Evolutionary conservation across 2,888 invertebrate species (phyloP).

Genomic region (Stegana nigrithorax): DNA sequence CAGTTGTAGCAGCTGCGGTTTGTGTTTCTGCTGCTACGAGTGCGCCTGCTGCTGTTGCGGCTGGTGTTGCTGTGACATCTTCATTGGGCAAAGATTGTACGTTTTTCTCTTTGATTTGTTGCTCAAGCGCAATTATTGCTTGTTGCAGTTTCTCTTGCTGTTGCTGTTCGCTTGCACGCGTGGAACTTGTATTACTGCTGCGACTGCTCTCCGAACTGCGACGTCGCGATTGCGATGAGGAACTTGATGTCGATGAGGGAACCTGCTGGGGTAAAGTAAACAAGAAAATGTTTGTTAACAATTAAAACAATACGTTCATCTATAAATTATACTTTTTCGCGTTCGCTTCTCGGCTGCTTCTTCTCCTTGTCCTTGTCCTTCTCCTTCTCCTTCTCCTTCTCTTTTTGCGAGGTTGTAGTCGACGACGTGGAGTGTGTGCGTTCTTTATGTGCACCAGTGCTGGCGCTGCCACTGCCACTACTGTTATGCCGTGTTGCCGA

Average conservation of each 20-base stretch:
- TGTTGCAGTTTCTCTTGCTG: conserved; percentile 28
- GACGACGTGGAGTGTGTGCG: conserved; percentile 35
- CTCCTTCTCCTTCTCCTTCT: conserved; percentile 55
- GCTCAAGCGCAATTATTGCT: conserved; percentile 27
- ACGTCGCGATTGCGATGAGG: conserved; percentile 53
- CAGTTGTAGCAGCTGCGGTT: not conserved
- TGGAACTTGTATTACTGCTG: conserved; percentile 51
- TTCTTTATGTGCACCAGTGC: conserved; percentile 42
- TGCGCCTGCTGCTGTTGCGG: not conserved
- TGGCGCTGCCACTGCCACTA: no score
- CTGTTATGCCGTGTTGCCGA: conserved; percentile 33
- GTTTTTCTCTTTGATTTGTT: conserved; percentile 39
- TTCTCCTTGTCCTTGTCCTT: conserved; percentile 40
- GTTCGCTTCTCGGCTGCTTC: conserved; percentile 32
- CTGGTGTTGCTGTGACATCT: not conserved
- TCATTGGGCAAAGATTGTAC: conserved; percentile 9
- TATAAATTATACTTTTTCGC: conserved; percentile 38
- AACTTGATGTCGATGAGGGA: conserved; percentile 46
- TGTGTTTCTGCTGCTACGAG: not conserved
- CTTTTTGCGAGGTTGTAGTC: conserved; percentile 43
- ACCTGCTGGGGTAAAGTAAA: no score
- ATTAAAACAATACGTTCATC: no score
- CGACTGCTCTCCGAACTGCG: conserved; percentile 65
- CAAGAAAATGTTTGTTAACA: no score
- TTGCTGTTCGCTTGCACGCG: conserved; percentile 31